Base-by-base conservation (phyloP, 1,140 invertebrate genomes). In the Myzus persicae region DNA sequence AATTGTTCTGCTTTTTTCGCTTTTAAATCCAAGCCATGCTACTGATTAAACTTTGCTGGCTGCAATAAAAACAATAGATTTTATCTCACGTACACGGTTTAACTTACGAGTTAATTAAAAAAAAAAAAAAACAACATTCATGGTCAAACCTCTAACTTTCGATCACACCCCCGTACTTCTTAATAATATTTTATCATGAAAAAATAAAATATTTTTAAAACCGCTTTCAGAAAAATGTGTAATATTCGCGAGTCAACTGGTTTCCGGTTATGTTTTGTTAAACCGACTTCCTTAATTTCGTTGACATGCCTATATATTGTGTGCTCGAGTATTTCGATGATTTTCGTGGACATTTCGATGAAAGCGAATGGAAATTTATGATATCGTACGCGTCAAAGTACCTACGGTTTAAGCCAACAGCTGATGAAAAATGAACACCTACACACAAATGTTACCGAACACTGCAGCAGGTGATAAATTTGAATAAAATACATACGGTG, bases 81-180 rank as follows among this genome's bases (percentile, higher is more conserved):
- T 76, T 76, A 76, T 76, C 31, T 76, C 59, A 24, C n/a, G 81
- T 40, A 40, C 20, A 40, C 22, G 22, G 2, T 40, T 40, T 82
- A 76, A n/a, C n/a, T 76, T n/a, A n/a, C 31, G 59, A 76, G 59
- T 76, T 76, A 76, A 76, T 76, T n/a, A 40, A 82, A 82, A 40
- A 82, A 38, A 36, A 81, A n/a, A 82, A 82, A 20, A 82, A 82
- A 7, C 5, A 48, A 54, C 31, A 76, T 18, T 20, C 59, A 36
- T 18, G 14, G n/a, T 18, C 11, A 5, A n/a, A n/a, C 4, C n/a
- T n/a, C 22, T 18, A 14, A n/a, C 31, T 76, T 76, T 76, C 5
- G 11, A 67, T 67, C 59, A 18, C 11, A 67, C 31, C n/a, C 14
- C 31, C 20, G 31, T 67, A 6, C 36, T 31, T n/a, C 5, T 76